A percentile compares a stretch with the other conserved stretches of the same genome.
Conservation (phyloP, 2,113 vertebrate genomes). For the Prochilodus magdalenae region DNA sequence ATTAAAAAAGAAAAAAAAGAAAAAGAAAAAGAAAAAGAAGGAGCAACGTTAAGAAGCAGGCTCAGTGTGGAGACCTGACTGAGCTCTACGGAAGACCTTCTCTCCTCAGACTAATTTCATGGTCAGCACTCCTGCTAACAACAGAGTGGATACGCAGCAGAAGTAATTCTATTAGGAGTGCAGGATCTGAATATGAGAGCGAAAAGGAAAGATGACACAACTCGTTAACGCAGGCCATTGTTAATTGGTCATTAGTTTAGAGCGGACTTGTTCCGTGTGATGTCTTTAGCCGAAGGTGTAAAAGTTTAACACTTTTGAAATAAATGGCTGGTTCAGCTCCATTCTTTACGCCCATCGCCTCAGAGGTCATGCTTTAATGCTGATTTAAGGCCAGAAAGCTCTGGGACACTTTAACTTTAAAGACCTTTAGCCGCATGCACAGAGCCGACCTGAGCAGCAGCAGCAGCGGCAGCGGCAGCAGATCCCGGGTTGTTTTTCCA, state of each 20-base stretch:
- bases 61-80: not conserved
- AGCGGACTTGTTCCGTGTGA: not conserved
- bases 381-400: constrained; percentile 43
- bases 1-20: too few relatives aligned
- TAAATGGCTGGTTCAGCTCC: not conserved
- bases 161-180: not conserved
- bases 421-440: not conserved
- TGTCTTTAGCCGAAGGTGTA: constrained; percentile 3
- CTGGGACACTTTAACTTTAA: constrained; percentile 36
- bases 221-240: not conserved
- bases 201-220: not conserved
- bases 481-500: too few relatives aligned
- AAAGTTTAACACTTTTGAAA: constrained; percentile 17
- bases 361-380: constrained; percentile 42
- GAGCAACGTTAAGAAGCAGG: too few relatives aligned
- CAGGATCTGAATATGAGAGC: not conserved
- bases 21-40: too few relatives aligned
- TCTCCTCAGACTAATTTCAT: not conserved
- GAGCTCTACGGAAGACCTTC: not conserved
- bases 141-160: not conserved
- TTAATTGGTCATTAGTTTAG: not conserved
- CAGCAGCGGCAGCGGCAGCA: too few relatives aligned
- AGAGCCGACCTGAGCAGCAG: too few relatives aligned
- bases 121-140: not conserved
- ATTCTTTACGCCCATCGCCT: constrained; percentile 37